Evolutionary conservation across 2,113 vertebrate species (phyloP).

Genomic region (Tursiops truncatus): DNA sequence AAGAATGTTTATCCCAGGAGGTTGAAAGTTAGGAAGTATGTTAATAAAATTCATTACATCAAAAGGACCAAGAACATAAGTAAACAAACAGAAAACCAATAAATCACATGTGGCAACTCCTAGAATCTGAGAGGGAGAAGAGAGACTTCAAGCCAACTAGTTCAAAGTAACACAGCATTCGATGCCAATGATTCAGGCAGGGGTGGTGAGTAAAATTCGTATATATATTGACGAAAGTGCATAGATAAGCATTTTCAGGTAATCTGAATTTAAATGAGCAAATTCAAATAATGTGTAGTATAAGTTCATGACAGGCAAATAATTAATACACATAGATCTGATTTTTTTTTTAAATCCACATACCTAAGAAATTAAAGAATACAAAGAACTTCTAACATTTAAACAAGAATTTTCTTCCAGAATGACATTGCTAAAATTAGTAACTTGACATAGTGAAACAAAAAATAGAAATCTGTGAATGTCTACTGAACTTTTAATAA

Average conservation of each 20-base stretch:
- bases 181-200: background rate
- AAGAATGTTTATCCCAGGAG: background rate
- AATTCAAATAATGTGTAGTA: background rate
- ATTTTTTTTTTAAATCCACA: background rate
- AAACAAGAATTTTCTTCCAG: background rate
- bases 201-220: background rate
- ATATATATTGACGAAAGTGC: background rate
- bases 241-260: background rate
- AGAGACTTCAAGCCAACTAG: background rate
- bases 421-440: constrained; percentile 8
- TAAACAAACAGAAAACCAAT: background rate
- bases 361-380: background rate
- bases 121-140: background rate
- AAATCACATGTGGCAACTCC: background rate
- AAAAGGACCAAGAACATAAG: background rate
- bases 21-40: background rate
- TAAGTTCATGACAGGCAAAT: background rate
- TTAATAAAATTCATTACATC: background rate
- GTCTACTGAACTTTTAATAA: background rate
- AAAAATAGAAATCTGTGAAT: background rate
- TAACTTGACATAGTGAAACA: background rate
- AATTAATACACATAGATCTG: background rate
- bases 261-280: background rate
- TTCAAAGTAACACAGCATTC: background rate
- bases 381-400: background rate